These are phyloP conservation scores for Pyrrhia umbra DNA, from an alignment of 2,888 invertebrate species.

Conservation along the genomic window DNA sequence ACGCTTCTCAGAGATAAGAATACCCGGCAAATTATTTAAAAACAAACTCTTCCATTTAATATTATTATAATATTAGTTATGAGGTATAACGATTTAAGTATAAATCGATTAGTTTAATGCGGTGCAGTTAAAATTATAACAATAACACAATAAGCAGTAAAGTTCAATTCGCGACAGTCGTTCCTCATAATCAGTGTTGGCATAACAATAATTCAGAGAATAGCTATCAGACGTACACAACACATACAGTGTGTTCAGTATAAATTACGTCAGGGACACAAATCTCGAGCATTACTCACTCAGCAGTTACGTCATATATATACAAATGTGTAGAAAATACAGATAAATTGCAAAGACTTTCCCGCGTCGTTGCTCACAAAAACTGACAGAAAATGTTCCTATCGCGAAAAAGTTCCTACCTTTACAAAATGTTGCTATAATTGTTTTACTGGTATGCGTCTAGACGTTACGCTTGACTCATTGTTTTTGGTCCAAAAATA, in stretches of 20 bases:
- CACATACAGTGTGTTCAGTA: conserved; percentile 47
- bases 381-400: conserved; percentile 14
- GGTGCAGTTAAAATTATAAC: conserved; percentile 53
- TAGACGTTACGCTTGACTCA: not conserved
- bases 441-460: conserved; percentile 4
- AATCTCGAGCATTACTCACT: conserved; percentile 62
- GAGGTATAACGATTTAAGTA: conserved; percentile 4
- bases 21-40: conserved; percentile 28
- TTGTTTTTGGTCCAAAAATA: conserved; percentile 4
- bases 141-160: conserved; percentile 50
- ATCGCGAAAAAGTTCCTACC: not conserved
- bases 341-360: conserved; percentile 47
- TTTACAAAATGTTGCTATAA: conserved; percentile 6
- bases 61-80: not conserved
- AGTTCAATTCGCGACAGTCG: conserved; percentile 62
- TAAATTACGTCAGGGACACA: conserved; percentile 62
- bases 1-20: conserved; percentile 31
- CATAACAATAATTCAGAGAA: conserved; percentile 66
- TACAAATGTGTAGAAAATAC: conserved; percentile 58
- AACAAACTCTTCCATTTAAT: conserved; percentile 1
- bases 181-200: conserved; percentile 64
- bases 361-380: conserved; percentile 4
- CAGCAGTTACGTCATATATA: conserved; percentile 45
- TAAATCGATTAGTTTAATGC: conserved; percentile 37
- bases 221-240: conserved; percentile 56